phyloP scores from a whole-genome alignment of 2,113 vertebrate species.

The Sphaerodactylus townsendi region DNA sequence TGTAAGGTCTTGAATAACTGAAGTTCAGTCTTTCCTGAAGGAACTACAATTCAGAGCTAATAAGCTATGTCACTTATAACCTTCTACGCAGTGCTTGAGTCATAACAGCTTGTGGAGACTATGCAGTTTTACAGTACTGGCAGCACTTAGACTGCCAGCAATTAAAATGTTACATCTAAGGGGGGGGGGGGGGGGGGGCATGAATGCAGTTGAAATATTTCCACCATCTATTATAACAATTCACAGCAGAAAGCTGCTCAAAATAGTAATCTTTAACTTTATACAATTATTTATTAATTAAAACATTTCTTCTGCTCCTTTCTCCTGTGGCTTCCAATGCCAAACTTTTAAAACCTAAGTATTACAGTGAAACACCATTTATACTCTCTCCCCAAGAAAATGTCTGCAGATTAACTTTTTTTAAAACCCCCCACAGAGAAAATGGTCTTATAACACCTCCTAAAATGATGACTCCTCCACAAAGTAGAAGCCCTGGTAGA shows the following conservation, averaged over 20 bases:
- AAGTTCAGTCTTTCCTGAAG: neutral
- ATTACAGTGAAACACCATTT: too few relatives aligned
- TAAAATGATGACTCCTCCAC: too few relatives aligned
- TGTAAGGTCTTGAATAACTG: neutral
- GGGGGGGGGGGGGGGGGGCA: neutral
- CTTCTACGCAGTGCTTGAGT: neutral
- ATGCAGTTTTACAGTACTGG: neutral
- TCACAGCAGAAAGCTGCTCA: neutral
- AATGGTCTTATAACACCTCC: too few relatives aligned
- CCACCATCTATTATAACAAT: slow-evolving; percentile 20
- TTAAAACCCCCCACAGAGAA: too few relatives aligned
- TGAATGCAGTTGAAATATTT: slow-evolving; percentile 4
- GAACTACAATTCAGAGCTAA: neutral
- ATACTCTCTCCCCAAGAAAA: too few relatives aligned
- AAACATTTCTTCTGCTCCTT: too few relatives aligned
- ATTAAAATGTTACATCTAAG: neutral
- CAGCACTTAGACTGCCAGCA: neutral
- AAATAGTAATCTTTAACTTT: slow-evolving; percentile 12
- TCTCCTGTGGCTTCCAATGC: too few relatives aligned
- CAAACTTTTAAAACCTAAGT: too few relatives aligned
- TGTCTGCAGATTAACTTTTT: too few relatives aligned
- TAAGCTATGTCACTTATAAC: neutral
- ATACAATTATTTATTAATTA: too few relatives aligned
- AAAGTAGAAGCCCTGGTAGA: too few relatives aligned
- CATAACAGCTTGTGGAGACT: slow-evolving; percentile 9